phyloP scores from a whole-genome alignment of 2,888 invertebrate genomes.

The Bibio marci region DNA sequence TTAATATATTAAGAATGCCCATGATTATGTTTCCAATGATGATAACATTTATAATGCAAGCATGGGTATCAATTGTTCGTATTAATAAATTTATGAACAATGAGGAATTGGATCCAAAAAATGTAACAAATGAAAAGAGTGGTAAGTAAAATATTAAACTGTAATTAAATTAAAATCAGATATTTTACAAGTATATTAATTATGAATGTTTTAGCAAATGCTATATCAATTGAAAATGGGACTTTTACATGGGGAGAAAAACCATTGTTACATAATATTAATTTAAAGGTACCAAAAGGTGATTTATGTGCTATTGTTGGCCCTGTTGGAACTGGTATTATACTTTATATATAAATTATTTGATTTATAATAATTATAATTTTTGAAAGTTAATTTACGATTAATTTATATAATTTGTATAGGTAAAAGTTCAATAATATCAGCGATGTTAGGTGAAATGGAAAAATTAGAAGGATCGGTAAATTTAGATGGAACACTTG shows the following conservation, averaged over 20 bases:
- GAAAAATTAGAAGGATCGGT: slow-evolving; percentile 19
- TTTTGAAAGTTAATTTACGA: too few species aligned
- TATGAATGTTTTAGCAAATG: neutral
- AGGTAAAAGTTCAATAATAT: slow-evolving; percentile 30
- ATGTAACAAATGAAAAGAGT: slow-evolving; percentile 21
- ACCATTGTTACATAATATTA: slow-evolving; percentile 18
- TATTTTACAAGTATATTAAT: too few species aligned
- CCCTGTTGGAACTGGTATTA: slow-evolving; percentile 25
- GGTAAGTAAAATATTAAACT: neutral
- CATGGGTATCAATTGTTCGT: slow-evolving; percentile 34
- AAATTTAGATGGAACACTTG: slow-evolving; percentile 25
- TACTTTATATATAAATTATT: too few species aligned
- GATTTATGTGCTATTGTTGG: slow-evolving; percentile 30
- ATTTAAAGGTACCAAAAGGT: slow-evolving; percentile 19
- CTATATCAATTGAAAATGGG: slow-evolving; percentile 26
- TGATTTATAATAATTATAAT: neutral
- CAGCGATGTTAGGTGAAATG: slow-evolving; percentile 32
- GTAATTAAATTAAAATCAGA: neutral
- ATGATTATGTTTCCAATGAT: slow-evolving; percentile 5
- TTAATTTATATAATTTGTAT: neutral
- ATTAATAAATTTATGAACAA: slow-evolving; percentile 35
- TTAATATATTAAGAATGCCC: slow-evolving; percentile 34
- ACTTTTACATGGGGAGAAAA: slow-evolving; percentile 32
- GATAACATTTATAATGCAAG: slow-evolving; percentile 8
- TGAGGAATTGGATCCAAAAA: slow-evolving; percentile 32